Conservation (phyloP, 2,113 vertebrate genomes). For the Pangasianodon gigas region DNA sequence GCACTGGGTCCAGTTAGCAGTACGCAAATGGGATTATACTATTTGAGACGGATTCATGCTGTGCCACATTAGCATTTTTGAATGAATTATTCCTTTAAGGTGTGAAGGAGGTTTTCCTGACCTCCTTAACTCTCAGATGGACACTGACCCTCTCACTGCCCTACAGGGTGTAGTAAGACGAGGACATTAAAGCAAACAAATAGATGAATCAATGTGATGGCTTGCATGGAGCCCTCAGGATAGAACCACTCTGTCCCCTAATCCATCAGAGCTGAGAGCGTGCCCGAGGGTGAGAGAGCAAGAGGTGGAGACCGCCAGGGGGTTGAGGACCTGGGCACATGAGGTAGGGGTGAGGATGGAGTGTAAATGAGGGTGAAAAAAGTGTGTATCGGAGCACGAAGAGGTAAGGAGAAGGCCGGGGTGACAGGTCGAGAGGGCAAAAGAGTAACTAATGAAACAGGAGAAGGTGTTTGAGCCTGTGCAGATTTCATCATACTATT, state of each 20-base stretch:
- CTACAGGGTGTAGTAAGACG: constrained; percentile 33
- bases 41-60: neutral
- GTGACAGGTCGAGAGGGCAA: neutral
- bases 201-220: constrained; percentile 35
- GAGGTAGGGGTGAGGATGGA: constrained; percentile 6
- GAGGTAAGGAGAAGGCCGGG: constrained; percentile 5
- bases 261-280: constrained; percentile 50
- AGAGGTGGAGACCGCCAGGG: constrained; percentile 19
- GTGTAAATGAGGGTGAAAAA: constrained; percentile 20
- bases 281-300: constrained; percentile 30
- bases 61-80: neutral
- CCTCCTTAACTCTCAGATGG: neutral
- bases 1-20: neutral
- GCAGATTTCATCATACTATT: neutral
- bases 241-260: constrained; percentile 46
- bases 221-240: constrained; percentile 41
- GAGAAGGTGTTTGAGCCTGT: neutral
- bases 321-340: constrained; percentile 12
- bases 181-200: constrained; percentile 46
- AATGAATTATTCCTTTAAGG: neutral
- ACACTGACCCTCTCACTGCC: constrained; percentile 18
- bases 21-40: neutral
- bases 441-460: neutral
- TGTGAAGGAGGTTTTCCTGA: constrained; percentile 13
- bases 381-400: constrained; percentile 16